Evolutionary conservation across 2,888 invertebrate species (phyloP), one percentile per base, ranked within the genome.

Genomic region (Clepsis dumicolana): DNA sequence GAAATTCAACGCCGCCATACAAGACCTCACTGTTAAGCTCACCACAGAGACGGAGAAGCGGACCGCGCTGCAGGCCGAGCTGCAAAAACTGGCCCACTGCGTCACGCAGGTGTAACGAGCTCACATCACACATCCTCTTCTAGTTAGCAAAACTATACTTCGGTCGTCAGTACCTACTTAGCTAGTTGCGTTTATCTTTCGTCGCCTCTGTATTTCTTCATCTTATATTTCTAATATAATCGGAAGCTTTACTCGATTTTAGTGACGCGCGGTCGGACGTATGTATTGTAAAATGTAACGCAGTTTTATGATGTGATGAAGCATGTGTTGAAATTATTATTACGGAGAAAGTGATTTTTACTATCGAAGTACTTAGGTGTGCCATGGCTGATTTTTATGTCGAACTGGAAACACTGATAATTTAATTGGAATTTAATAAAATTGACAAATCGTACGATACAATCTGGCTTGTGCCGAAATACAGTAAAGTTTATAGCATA

Each of bases 21-120:
- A 96, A 68, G 96, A 96, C 57, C 86, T 97, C 73, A 91, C 93
- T 70, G 90, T 88, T 41, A 94, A 95, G 78, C 84, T 97, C 63
- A 94, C 94, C 59, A 88, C 94, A 59, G 96, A 96, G 84, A 90
- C 93, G 1, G 96, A 96, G 71, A 94, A 95, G 81, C 94, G 96
- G 44, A 93, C 94, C 75, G 87, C 95, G 69, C 82, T 97, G 72
- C 96, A 96, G 75, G 91, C 93, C 52, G 95, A 96, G 83, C 85
- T 96, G 65, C 96, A 96, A 74, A 96, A 96, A 85, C 91, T 96
- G 70, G 95, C 95, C 73, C 95, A 95, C 76, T 95, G 95, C 80
- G 95, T 96, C 79, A 96, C 96, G 81, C 96, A 96, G 87, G 96
- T 96, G 86, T 96, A 94, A 87, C 87, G 77, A 71, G 72, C 76